These are phyloP conservation scores for Fistularia commersonii DNA, from an alignment of 2,797 vertebrate species.

Conservation along the genomic window DNA sequence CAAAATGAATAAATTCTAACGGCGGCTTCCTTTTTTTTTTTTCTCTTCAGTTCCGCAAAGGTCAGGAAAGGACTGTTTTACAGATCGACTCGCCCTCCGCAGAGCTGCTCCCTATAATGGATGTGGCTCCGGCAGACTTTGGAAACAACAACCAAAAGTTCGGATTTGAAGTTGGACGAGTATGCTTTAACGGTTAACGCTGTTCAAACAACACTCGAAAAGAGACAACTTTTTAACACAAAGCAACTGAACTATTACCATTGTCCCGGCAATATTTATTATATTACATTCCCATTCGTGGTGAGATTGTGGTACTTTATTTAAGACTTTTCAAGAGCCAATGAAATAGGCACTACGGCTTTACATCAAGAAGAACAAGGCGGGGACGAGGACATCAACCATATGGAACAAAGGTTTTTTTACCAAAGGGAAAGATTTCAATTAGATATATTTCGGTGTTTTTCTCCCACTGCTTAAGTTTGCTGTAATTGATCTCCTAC, in stretches of 20 bases:
- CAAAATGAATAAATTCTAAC: too few relatives aligned
- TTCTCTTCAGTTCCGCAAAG: constrained; percentile 74
- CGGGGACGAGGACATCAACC: constrained; percentile 38
- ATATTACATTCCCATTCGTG: constrained; percentile 56
- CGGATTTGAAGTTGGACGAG: constrained; percentile 87
- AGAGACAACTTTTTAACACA: constrained; percentile 20
- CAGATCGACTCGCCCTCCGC: constrained; percentile 78
- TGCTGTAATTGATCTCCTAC: constrained; percentile 35
- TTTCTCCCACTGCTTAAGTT: constrained; percentile 25
- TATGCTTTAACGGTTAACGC: constrained; percentile 87
- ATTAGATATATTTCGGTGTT: constrained; percentile 50
- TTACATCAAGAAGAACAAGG: constrained; percentile 40
- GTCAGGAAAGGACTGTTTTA: constrained; percentile 82
- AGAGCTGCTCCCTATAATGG: constrained; percentile 83
- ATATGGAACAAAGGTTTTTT: constrained; percentile 41
- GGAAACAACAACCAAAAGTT: constrained; percentile 88
- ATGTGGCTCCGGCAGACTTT: constrained; percentile 83
- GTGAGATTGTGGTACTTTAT: constrained; percentile 59
- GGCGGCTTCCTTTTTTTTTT: not conserved
- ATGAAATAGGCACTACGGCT: constrained; percentile 41
- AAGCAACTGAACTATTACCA: constrained; percentile 50
- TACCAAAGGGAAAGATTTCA: constrained; percentile 71
- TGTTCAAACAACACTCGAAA: constrained; percentile 21
- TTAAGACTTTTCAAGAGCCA: constrained; percentile 60
- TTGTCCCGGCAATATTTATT: constrained; percentile 73